These are phyloP conservation scores for Chaunax sp. DNA, from an alignment of 2,797 vertebrate species.

Conservation along the genomic window DNA sequence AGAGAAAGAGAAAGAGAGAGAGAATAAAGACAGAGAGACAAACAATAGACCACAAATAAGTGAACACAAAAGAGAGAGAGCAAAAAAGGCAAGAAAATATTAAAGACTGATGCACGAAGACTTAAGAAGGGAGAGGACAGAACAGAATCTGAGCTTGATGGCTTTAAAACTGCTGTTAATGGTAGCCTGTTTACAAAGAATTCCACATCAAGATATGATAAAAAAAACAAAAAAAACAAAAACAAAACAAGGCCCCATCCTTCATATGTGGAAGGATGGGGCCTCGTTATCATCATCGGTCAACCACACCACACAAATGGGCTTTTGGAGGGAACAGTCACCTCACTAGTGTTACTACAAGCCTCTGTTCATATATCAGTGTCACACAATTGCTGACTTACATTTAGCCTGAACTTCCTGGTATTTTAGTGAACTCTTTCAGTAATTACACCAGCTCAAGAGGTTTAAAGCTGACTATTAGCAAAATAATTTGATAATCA, in stretches of 20 bases:
- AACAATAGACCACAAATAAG: slow-evolving; percentile 68
- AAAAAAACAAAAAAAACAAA: too few species aligned
- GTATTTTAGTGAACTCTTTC: neutral
- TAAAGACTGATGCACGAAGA: slow-evolving; percentile 68
- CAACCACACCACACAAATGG: slow-evolving; percentile 1
- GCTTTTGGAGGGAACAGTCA: neutral
- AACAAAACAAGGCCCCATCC: slow-evolving; percentile 23
- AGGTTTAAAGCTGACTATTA: neutral
- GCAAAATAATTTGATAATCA: neutral
- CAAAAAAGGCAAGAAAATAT: slow-evolving; percentile 68
- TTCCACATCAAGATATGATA: slow-evolving; percentile 23
- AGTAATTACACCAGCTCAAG: neutral
- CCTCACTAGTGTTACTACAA: slow-evolving; percentile 1
- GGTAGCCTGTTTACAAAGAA: slow-evolving; percentile 56
- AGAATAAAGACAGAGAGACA: too few species aligned
- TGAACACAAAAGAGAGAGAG: slow-evolving; percentile 64
- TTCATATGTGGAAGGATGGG: slow-evolving; percentile 32
- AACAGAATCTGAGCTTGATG: slow-evolving; percentile 54
- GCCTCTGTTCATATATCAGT: slow-evolving; percentile 15
- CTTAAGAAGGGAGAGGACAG: slow-evolving; percentile 48
- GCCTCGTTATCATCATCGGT: slow-evolving; percentile 20
- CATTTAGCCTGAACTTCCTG: slow-evolving; percentile 6
- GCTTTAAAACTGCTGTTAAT: slow-evolving; percentile 56
- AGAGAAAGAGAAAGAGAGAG: slow-evolving; percentile 23
- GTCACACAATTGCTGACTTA: slow-evolving; percentile 7